phyloP scores from a whole-genome alignment of 2,113 vertebrate genomes.

The Peromyscus californicus region DNA sequence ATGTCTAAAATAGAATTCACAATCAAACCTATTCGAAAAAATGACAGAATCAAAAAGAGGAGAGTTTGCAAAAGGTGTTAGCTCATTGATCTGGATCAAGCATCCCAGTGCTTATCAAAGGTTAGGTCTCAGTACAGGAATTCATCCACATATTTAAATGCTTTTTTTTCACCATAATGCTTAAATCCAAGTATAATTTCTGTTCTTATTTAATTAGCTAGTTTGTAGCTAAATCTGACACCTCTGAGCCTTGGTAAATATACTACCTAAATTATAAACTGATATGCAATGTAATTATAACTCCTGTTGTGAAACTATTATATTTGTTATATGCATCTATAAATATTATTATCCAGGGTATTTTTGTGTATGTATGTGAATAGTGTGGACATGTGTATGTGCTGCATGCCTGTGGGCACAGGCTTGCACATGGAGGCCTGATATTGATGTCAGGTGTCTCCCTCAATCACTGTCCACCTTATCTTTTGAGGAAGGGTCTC shows the following conservation, averaged over 20 bases:
- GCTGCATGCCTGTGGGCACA: not conserved
- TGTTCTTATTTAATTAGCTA: not conserved
- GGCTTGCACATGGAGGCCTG: not conserved
- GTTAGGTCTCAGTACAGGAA: not conserved
- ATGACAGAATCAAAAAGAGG: not conserved
- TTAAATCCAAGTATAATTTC: slow-evolving; percentile 8
- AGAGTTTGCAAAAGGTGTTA: not conserved
- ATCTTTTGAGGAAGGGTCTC: not conserved
- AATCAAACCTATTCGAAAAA: not conserved
- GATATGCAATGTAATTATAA: not conserved
- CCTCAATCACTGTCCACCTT: not conserved
- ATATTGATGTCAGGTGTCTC: not conserved
- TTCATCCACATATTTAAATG: not conserved
- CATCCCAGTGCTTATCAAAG: slow-evolving; percentile 36
- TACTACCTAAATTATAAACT: not conserved
- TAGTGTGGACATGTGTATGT: not conserved
- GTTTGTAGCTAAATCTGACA: not conserved
- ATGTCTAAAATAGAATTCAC: not conserved
- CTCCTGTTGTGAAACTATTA: not conserved
- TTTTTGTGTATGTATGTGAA: not conserved
- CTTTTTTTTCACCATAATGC: not conserved
- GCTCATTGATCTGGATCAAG: not conserved
- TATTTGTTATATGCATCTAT: too few species aligned
- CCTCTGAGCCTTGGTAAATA: not conserved
- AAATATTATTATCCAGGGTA: not conserved